Percentiles rank a stretch among this genome's conserved stretches.
Evolutionary conservation across 2,888 invertebrate species (phyloP).

Genomic region (Caradrina clavipalpis): DNA sequence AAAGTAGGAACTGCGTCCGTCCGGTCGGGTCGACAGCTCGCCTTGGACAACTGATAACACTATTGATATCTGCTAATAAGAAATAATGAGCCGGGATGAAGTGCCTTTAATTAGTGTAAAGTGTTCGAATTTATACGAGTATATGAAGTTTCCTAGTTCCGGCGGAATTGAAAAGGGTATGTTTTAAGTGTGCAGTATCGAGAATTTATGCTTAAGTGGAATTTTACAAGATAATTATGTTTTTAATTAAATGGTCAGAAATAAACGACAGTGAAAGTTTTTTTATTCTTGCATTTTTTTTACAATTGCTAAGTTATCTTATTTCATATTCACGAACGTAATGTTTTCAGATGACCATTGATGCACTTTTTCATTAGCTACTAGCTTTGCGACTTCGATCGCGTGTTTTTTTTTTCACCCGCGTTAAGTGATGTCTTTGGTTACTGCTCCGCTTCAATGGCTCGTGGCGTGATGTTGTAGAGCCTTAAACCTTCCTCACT

Average conservation of each 20-base stretch:
- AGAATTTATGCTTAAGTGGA: neutral
- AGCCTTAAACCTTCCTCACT: no score
- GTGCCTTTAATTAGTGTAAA: constrained; percentile 43
- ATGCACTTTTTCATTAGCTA: neutral
- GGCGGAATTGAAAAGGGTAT: constrained; percentile 6
- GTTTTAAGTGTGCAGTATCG: neutral
- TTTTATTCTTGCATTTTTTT: neutral
- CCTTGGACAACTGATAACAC: constrained; percentile 37
- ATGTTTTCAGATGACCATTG: neutral
- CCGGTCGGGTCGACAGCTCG: constrained; percentile 38
- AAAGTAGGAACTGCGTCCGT: constrained; percentile 51
- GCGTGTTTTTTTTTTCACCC: no score
- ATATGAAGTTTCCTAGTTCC: constrained; percentile 54
- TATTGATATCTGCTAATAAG: constrained; percentile 22
- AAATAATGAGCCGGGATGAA: constrained; percentile 25
- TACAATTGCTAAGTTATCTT: neutral
- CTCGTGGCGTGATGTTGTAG: no score
- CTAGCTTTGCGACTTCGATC: no score
- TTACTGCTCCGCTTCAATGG: no score
- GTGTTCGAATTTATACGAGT: no score
- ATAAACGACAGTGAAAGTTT: neutral
- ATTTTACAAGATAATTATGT: neutral
- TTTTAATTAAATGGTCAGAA: neutral
- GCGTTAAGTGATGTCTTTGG: no score
- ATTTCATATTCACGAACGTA: neutral